Conservation (phyloP, 2,888 invertebrate genomes). For the Zeuzera pyrina region DNA sequence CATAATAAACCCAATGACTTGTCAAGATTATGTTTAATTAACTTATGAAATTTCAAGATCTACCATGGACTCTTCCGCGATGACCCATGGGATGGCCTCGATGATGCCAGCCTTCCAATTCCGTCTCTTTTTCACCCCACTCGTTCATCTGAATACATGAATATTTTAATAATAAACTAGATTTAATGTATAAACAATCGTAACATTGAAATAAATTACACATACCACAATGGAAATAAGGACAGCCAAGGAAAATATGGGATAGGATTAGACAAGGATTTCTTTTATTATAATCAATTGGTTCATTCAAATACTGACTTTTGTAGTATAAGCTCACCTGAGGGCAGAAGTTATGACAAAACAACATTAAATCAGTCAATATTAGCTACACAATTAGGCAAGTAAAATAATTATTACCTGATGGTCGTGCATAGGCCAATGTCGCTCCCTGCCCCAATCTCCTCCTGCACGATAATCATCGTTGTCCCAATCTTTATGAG, state of each 20-base stretch:
- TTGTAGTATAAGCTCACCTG: slow-evolving; percentile 55
- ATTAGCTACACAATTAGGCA: not conserved
- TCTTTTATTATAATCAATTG: slow-evolving; percentile 54
- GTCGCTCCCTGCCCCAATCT: slow-evolving; percentile 64
- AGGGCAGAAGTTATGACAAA: slow-evolving; percentile 21
- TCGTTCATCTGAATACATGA: slow-evolving; percentile 64
- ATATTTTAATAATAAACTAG: not conserved
- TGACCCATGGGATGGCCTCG: slow-evolving; percentile 56
- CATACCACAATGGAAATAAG: slow-evolving; percentile 64
- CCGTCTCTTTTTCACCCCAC: slow-evolving; percentile 66
- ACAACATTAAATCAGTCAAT: slow-evolving; percentile 7
- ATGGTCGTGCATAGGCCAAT: slow-evolving; percentile 62
- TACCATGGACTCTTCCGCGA: slow-evolving; percentile 65
- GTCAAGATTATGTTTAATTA: too few relatives aligned
- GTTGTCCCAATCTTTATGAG: slow-evolving; percentile 66
- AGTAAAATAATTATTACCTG: slow-evolving; percentile 36
- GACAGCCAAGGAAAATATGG: slow-evolving; percentile 68
- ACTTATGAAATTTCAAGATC: too few relatives aligned
- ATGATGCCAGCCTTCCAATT: slow-evolving; percentile 64
- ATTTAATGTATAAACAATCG: not conserved
- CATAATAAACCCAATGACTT: too few relatives aligned
- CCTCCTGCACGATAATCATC: slow-evolving; percentile 70
- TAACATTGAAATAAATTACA: slow-evolving; percentile 11
- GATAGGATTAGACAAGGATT: slow-evolving; percentile 58
- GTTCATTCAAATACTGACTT: slow-evolving; percentile 52